Conservation (phyloP, 2,113 vertebrate species). For the Dromiciops gliroides region DNA sequence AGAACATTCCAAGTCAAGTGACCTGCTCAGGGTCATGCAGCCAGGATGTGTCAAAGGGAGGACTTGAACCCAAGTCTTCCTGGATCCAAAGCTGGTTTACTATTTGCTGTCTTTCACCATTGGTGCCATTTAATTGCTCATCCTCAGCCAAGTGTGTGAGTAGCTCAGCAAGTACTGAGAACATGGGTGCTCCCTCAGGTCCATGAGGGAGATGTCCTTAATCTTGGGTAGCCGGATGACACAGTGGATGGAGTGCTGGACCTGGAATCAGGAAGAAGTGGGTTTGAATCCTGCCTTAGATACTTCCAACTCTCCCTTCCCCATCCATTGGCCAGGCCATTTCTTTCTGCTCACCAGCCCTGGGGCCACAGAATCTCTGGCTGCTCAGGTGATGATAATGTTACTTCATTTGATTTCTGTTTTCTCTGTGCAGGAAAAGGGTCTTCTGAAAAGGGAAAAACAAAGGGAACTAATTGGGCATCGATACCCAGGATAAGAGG, state of each 20-base stretch:
- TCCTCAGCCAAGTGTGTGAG: not conserved
- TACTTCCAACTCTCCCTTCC: not conserved
- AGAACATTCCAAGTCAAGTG: not conserved
- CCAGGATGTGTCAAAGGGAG: not conserved
- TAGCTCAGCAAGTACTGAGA: not conserved
- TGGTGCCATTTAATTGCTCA: not conserved
- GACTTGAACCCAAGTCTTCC: not conserved
- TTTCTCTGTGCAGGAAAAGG: not conserved
- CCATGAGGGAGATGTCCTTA: not conserved
- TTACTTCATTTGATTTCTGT: not conserved
- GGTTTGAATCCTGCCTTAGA: not conserved
- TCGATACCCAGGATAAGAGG: not conserved
- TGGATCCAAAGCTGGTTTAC: not conserved
- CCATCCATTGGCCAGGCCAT: not conserved
- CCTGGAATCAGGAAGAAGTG: not conserved
- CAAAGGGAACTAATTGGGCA: not conserved
- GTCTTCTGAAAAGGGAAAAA: not conserved
- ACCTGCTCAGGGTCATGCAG: too few species aligned
- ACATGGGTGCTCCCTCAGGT: not conserved
- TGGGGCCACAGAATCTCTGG: too few species aligned
- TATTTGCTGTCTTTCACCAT: not conserved
- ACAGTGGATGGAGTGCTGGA: not conserved
- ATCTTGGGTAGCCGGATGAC: not conserved
- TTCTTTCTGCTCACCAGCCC: not conserved
- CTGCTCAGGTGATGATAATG: not conserved